phyloP scores from a whole-genome alignment of 2,113 vertebrate genomes.

The Triplophysa siluroides region DNA sequence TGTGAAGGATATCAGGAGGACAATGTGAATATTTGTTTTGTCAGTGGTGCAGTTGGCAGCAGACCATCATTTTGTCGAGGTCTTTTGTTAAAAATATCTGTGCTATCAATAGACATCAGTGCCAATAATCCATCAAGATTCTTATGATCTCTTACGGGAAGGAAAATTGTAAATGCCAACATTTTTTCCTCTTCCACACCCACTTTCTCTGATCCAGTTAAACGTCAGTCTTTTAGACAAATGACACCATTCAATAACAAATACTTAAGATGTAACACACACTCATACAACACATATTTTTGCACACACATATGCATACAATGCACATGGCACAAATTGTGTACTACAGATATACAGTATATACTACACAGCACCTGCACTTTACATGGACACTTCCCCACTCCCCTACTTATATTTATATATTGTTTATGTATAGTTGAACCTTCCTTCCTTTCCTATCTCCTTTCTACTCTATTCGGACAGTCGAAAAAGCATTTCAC shows the following conservation, averaged over 20 bases:
- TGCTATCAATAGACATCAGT: slow-evolving; percentile 34
- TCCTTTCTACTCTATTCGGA: too few relatives aligned
- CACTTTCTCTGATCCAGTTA: slow-evolving; percentile 26
- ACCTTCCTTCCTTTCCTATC: too few relatives aligned
- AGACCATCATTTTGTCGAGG: slow-evolving; percentile 61
- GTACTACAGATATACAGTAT: too few relatives aligned
- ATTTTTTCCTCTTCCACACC: neutral
- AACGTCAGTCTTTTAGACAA: neutral
- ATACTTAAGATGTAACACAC: too few relatives aligned
- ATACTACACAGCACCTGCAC: too few relatives aligned
- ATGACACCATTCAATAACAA: neutral
- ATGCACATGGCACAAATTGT: too few relatives aligned
- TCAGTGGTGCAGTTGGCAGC: slow-evolving; percentile 53
- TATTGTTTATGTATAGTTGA: too few relatives aligned
- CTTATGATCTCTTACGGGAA: slow-evolving; percentile 47
- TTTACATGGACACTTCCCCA: too few relatives aligned
- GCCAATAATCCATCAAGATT: slow-evolving; percentile 61
- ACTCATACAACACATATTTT: too few relatives aligned
- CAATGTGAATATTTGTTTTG: slow-evolving; percentile 50
- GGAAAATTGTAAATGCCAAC: slow-evolving; percentile 47
- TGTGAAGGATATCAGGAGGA: slow-evolving; percentile 54
- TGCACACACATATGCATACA: too few relatives aligned
- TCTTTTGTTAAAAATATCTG: slow-evolving; percentile 40
- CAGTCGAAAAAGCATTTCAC: too few relatives aligned
- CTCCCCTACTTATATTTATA: too few relatives aligned